Evolutionary conservation across 2,113 vertebrate species (phyloP).

Genomic region (Barnardius zonarius): DNA sequence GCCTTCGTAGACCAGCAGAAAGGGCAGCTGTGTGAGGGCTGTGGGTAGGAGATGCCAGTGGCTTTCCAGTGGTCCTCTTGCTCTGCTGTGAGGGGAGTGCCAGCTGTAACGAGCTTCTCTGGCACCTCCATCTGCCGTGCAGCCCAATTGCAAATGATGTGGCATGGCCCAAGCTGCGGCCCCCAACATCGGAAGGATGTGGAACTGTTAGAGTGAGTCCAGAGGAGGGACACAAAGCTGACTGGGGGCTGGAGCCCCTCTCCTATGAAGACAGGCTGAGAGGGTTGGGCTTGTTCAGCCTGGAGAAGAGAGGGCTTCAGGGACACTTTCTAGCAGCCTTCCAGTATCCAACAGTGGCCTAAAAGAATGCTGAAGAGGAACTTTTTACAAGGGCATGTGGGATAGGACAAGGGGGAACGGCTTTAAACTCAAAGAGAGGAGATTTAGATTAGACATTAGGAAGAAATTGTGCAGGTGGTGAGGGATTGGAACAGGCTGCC

Average conservation of each 20-base stretch:
- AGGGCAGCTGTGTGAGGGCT: neutral
- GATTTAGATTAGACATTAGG: neutral
- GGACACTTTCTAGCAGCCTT: neutral
- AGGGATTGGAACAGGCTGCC: neutral
- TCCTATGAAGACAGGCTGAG: neutral
- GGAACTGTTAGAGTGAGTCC: neutral
- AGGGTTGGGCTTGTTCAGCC: neutral
- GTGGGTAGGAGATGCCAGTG: neutral
- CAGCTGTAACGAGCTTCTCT: neutral
- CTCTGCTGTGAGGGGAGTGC: neutral
- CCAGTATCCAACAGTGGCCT: neutral
- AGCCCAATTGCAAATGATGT: neutral
- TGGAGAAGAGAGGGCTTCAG: neutral
- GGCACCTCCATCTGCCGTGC: neutral
- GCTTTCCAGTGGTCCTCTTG: fast-evolving
- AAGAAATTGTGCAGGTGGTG: neutral
- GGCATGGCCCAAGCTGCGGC: neutral
- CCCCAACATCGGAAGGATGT: neutral
- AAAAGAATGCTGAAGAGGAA: neutral
- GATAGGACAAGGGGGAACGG: neutral
- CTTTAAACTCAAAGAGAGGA: neutral
- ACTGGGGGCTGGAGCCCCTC: neutral
- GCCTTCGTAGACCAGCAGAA: neutral
- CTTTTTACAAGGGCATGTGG: neutral
- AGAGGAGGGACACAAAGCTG: neutral